Percentiles rank a stretch among this genome's conserved stretches.
phyloP scores from a whole-genome alignment of 2,797 vertebrate genomes.

The Diplodus sargus region DNA sequence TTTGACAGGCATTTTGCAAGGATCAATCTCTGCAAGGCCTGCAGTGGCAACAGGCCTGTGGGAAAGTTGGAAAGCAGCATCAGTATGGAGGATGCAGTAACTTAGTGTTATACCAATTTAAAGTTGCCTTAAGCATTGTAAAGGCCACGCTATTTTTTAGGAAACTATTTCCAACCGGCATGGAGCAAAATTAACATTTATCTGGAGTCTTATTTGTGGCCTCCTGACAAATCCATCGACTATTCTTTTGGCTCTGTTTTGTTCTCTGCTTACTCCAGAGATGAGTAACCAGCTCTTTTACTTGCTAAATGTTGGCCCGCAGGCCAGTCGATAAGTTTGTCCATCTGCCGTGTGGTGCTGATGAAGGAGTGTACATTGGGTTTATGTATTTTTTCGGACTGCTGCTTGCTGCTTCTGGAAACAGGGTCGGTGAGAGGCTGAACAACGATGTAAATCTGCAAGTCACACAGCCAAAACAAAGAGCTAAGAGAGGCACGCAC shows the following conservation, averaged over 20 bases:
- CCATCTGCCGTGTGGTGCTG: not conserved
- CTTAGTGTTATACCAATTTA: not conserved
- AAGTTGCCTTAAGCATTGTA: not conserved
- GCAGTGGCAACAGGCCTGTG: not conserved
- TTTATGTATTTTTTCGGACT: not conserved
- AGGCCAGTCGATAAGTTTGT: not conserved
- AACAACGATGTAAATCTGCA: not conserved
- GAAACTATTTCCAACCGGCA: not conserved
- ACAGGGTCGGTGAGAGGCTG: too few relatives aligned
- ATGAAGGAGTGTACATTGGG: not conserved
- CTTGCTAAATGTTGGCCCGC: not conserved
- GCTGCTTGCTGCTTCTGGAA: too few relatives aligned
- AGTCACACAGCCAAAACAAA: not conserved
- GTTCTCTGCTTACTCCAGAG: not conserved
- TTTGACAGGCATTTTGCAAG: not conserved
- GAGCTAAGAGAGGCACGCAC: not conserved
- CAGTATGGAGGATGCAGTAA: not conserved
- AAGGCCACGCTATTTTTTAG: not conserved
- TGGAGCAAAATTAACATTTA: not conserved
- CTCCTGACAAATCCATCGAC: not conserved
- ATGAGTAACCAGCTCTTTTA: not conserved
- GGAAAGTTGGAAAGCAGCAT: not conserved
- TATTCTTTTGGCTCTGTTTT: not conserved
- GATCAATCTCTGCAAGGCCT: constrained; percentile 4
- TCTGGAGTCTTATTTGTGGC: not conserved